A percentile compares a stretch with the other conserved stretches of the same genome.
phyloP scores from a whole-genome alignment of 1,140 invertebrate genomes.

The Scaptomyza hsui region DNA sequence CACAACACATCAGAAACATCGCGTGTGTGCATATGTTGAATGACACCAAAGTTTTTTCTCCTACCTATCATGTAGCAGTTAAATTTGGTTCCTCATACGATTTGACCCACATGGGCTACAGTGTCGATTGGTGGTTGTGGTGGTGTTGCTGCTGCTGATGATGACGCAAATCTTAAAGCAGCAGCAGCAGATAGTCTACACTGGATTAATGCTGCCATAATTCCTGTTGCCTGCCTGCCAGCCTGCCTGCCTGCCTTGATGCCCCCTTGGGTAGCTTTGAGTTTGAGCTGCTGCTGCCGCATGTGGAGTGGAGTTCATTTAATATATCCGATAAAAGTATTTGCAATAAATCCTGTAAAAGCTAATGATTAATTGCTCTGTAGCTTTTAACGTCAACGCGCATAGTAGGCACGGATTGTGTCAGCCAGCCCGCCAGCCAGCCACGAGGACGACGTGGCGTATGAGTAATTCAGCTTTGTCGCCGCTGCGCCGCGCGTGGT shows the following conservation, averaged over 20 bases:
- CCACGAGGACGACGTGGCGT: constrained; percentile 56
- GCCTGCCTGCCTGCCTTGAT: constrained; percentile 7
- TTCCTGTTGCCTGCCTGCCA: constrained; percentile 52
- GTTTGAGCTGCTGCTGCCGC: constrained; percentile 33
- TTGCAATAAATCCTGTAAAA: constrained; percentile 83
- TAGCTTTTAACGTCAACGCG: constrained; percentile 82
- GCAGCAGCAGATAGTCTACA: constrained; percentile 69
- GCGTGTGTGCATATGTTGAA: constrained; percentile 50
- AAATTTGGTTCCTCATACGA: constrained; percentile 62
- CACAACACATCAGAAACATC: constrained; percentile 4
- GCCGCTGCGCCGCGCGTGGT: constrained; percentile 74
- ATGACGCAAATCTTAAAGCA: constrained; percentile 81
- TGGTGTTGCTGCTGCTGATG: constrained; percentile 10
- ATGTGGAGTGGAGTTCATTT: constrained; percentile 78
- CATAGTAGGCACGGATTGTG: constrained; percentile 77
- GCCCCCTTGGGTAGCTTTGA: not conserved
- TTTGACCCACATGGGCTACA: constrained; percentile 32
- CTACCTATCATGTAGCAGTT: constrained; percentile 19
- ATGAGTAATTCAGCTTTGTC: constrained; percentile 81
- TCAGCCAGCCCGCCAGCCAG: constrained; percentile 58
- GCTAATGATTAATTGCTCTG: constrained; percentile 82
- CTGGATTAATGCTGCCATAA: constrained; percentile 81
- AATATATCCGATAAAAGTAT: constrained; percentile 83
- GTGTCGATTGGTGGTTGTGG: not conserved
- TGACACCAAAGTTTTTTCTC: constrained; percentile 50